Conservation (phyloP, 2,888 invertebrate species). For the Siphonodentalium dalli region DNA sequence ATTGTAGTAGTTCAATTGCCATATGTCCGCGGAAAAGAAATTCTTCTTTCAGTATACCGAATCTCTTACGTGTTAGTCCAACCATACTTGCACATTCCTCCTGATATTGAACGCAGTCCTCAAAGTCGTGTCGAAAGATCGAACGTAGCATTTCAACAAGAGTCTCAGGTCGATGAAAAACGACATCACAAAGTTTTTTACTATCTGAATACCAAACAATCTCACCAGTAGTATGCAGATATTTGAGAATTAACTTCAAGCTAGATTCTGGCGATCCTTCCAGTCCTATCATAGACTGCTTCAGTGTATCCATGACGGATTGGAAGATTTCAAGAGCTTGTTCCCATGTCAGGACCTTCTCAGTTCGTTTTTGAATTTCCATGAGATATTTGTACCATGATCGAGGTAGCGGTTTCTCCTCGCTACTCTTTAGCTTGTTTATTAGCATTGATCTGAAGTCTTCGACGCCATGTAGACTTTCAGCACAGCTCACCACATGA, state of each 20-base stretch:
- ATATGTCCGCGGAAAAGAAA: slow-evolving; percentile 48
- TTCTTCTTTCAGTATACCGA: slow-evolving; percentile 42
- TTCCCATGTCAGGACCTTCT: slow-evolving; percentile 42
- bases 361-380: slow-evolving; percentile 39
- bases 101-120: slow-evolving; percentile 41
- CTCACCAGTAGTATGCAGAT: slow-evolving; percentile 49
- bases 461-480: slow-evolving; percentile 39
- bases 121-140: slow-evolving; percentile 55
- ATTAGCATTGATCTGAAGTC: slow-evolving; percentile 33
- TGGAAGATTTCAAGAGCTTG: slow-evolving; percentile 40
- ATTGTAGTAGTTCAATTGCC: slow-evolving; percentile 47
- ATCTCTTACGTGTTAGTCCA: slow-evolving; percentile 30
- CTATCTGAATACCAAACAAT: slow-evolving; percentile 57
- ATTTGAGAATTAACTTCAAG: slow-evolving; percentile 46
- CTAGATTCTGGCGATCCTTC: slow-evolving; percentile 48
- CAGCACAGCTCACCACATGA: slow-evolving; percentile 52
- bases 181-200: slow-evolving; percentile 39
- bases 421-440: slow-evolving; percentile 31
- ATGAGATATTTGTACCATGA: slow-evolving; percentile 50
- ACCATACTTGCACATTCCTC: slow-evolving; percentile 35
- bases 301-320: slow-evolving; percentile 35
- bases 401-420: slow-evolving; percentile 40
- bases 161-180: slow-evolving; percentile 54
- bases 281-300: slow-evolving; percentile 46
- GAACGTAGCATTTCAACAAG: slow-evolving; percentile 55